Evolutionary conservation across 1,140 invertebrate species (phyloP), one percentile per base, ranked within the genome.

Genomic region (Sitophilus oryzae): DNA sequence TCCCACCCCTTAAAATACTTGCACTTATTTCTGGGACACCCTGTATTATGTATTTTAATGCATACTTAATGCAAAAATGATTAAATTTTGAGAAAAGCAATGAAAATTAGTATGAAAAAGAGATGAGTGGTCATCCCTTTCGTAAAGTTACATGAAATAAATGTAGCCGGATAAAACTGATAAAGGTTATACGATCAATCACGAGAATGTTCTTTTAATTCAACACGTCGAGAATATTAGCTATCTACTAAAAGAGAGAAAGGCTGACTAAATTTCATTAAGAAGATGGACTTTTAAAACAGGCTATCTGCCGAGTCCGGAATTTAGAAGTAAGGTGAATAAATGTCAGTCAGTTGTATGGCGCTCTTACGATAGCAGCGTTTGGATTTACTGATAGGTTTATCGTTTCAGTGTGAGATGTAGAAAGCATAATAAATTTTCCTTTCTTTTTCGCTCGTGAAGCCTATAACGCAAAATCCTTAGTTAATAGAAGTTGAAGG

Each of bases 141-240:
- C n/a, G n/a, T 15, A 15, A 20, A 15, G 21, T 42, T 42, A 42
- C 40, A 42, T 21, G 40, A 19, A 19, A 42, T 42, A 42, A 42
- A n/a, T n/a, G 11, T 30, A 30, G 25, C 11, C 25, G 11, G n/a
- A 5, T 30, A 11, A 30, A 30, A 30, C 25, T 30, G 25, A 45
- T 45, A 22, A 25, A 45, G 43, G 23, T 22, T 86, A 91, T 96
- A 65, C 86, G 80, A 70, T 38, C 41, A 47, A 52, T 48, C 35
- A 49, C 40, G 41, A 54, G 47, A 59, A 59, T 41, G 44, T 50
- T 54, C 51, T 48, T 54, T n/a, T 53, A 54, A 59, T 59, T 59
- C 57, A 59, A 43, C 37, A 58, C 44, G 45, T 22, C 19, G 38
- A 37, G 23, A n/a, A 53, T 47, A 58, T 45, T 52, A 53, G 44